Base-by-base conservation (phyloP, 2,113 vertebrate genomes). In the Dinomys branickii region DNA sequence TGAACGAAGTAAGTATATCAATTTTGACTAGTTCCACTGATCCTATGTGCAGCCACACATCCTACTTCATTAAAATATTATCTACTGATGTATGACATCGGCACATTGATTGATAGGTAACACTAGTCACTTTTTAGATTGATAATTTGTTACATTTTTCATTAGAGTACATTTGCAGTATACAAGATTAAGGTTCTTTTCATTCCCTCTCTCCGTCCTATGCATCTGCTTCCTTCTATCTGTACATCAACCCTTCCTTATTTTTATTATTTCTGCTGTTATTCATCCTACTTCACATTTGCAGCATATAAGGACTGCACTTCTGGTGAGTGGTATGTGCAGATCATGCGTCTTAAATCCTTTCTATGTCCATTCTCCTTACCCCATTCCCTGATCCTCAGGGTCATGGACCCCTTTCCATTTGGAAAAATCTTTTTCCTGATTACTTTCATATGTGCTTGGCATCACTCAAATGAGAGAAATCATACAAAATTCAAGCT, bases 1-100 rank as follows among this genome's bases (percentile, higher is more conserved):
- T 95, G 89, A 94, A 86, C 84, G 47, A 63, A 80, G 59, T 11
- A 96, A 91, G 84, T 30, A 1, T 59, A 30, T 86, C 84, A 89
- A 0, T 56, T 28, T 58, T 89, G 1, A 20, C 30, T 30, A 50
- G 3, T 89, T 96, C 5, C 73, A 47, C 2, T 61, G 11, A 90
- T 12, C 77, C 61, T 59, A 94, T 90, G n/a, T 75, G 71, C 94
- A 93, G n/a, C 1, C 47, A 90, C 61, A 35, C 38, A 38, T 35
- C 56, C 10, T 69, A 75, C 90, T 86, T 75, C 26, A 85, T 44
- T 90, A 82, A 88, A 47, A 75, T 44, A 1, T 67, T 63, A 65
- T 20, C 9, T 16, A 85, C 5, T 58, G 47, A 61, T 80, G 13
- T 90, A 10, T 94, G 28, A 58, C 26, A 92, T 80, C 86, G 63